phyloP scores from a whole-genome alignment of 2,888 invertebrate species.

The Rhaphigaster nebulosa region DNA sequence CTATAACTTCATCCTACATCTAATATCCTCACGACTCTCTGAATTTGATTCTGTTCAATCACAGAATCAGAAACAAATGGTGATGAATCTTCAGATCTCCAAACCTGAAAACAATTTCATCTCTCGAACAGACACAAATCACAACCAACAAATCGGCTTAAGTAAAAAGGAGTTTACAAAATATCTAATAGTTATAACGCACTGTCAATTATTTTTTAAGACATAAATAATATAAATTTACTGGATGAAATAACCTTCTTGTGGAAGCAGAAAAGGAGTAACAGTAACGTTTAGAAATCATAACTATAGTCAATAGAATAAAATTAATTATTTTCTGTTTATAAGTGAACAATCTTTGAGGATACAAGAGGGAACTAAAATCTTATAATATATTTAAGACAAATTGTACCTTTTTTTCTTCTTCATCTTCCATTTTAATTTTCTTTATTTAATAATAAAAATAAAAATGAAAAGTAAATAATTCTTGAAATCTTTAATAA shows the following conservation, averaged over 20 bases:
- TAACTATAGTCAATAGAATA: neutral
- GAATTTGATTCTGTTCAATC: neutral
- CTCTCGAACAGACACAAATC: neutral
- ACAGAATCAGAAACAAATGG: neutral
- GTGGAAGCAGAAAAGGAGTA: neutral
- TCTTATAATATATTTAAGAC: neutral
- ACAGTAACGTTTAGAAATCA: neutral
- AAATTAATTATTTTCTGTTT: neutral
- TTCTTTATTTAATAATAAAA: no score
- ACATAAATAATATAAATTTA: neutral
- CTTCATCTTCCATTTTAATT: neutral
- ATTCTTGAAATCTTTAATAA: neutral
- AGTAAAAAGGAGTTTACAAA: neutral
- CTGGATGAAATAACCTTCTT: neutral
- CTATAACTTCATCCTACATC: neutral
- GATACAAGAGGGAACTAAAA: neutral
- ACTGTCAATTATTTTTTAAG: neutral
- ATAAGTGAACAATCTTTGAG: no score
- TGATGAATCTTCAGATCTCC: neutral
- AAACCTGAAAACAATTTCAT: neutral
- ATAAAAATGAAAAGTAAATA: neutral
- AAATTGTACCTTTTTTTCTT: neutral
- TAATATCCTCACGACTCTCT: neutral
- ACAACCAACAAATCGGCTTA: neutral
- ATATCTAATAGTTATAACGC: neutral